Base-by-base conservation (phyloP, 2,888 invertebrate species). In the Agrochola circellaris region DNA sequence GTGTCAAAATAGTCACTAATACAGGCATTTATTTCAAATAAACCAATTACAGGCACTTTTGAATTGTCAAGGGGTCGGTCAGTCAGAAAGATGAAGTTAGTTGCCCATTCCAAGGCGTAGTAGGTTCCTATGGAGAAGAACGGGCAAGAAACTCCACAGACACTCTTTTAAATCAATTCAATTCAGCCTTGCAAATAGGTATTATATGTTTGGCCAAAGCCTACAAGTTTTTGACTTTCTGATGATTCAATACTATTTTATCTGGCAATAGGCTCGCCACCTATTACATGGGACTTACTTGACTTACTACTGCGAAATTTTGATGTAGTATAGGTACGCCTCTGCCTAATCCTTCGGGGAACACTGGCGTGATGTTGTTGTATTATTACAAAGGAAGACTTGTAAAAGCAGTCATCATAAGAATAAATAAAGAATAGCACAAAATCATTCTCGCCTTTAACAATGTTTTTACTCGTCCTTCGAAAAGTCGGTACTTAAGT, bases 391-490 rank as follows among this genome's bases (percentile, higher is more conserved):
- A 38, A 38, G 13, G 17, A 30, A 54, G 2, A 17, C 30, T n/a
- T 23, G 2, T 7, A 73, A 72, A 20, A n/a, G 23, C 20, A 15
- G 15, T 9, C 9, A 42, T 42, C 11, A 1, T 23, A 17, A 1
- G 7, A 26, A 51, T 23, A 23, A 23, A 51, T 51, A 51, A 51
- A 51, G 20, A 51, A 70, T 23, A 45, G 2, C 13, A 30, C 6
- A n/a, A 20, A 34, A 45, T 45, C 3, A n/a, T 56, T 73, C 1
- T 73, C 42, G 45, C 30, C 45, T 42, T 1, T 38, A 23, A 1
- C n/a, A 45, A 51, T 11, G 30, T 34, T 71, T 5, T n/a, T 30
- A 30, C 26, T 38, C 54, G 64, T 65, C 54, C 72, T 71, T 54
- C 51, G n/a, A 65, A 56, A 48, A 23, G 26, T 58, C 73, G 26